Conservation (phyloP, 2,797 vertebrate genomes). For the Emydoidea blandingii region DNA sequence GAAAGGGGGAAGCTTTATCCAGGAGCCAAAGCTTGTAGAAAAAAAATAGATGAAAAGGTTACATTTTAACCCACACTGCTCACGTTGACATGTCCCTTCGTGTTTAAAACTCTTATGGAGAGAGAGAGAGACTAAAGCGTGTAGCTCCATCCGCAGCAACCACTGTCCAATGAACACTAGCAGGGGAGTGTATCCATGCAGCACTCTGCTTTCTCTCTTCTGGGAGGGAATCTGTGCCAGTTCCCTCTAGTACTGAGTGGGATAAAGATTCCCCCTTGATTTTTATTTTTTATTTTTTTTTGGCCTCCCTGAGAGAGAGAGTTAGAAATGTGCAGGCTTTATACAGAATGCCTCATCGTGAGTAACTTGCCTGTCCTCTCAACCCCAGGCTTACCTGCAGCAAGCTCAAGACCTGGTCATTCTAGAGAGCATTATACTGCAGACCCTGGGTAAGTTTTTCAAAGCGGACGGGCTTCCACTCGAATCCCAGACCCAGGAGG, state of each 20-base stretch:
- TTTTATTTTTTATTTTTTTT: conserved; percentile 59
- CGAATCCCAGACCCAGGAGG: conserved; percentile 66
- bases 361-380: conserved; percentile 92
- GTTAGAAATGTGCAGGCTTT: conserved; percentile 71
- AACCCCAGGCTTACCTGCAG: conserved; percentile 95
- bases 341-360: conserved; percentile 74
- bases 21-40: background rate
- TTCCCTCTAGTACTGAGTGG: background rate
- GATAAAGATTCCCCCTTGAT: conserved; percentile 39
- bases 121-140: background rate
- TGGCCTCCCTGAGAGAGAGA: conserved; percentile 22
- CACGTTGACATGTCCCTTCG: rapidly evolving
- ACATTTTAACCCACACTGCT: background rate
- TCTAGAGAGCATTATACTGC: conserved; percentile 98
- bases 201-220: background rate
- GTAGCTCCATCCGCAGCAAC: background rate
- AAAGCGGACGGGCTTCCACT: conserved; percentile 80
- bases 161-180: background rate
- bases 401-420: conserved; percentile 99
- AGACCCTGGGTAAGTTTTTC: conserved; percentile 97
- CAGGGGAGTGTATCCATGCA: background rate
- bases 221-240: conserved; percentile 34
- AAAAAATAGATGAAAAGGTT: background rate
- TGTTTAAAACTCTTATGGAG: background rate
- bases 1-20: conserved; percentile 35